Percentiles rank a stretch among this genome's conserved stretches.
Evolutionary conservation across 2,797 vertebrate genomes (phyloP).

Genomic region (Tapirus indicus): DNA sequence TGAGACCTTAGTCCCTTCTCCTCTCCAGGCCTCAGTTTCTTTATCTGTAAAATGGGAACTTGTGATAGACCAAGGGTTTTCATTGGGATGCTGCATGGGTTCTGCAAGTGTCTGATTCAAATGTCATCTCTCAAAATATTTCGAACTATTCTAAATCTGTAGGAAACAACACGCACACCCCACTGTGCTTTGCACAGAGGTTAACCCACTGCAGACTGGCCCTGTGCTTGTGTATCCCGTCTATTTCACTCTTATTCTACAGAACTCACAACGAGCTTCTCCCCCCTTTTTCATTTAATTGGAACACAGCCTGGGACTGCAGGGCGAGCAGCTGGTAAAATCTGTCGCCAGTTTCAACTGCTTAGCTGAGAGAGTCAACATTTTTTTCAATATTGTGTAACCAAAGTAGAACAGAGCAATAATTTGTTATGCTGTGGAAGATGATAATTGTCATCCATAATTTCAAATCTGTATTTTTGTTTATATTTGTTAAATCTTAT

Average conservation of each 20-base stretch:
- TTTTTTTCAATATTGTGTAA: slow-evolving; percentile 24
- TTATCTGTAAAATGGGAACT: not conserved
- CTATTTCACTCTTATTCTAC: not conserved
- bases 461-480: not conserved
- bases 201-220: not conserved
- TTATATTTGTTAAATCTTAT: not conserved
- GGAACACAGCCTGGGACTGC: not conserved
- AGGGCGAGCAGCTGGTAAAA: slow-evolving; percentile 30
- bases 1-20: not conserved
- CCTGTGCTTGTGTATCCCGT: rapidly evolving
- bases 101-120: not conserved
- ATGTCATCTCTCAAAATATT: not conserved
- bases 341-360: slow-evolving; percentile 22
- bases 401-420: slow-evolving; percentile 15
- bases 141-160: not conserved
- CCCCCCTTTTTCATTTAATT: not conserved
- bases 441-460: not conserved
- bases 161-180: not conserved
- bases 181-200: not conserved
- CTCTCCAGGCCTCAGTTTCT: not conserved
- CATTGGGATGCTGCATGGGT: not conserved
- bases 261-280: not conserved
- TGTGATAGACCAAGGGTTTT: not conserved
- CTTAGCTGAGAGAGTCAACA: not conserved
- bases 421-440: not conserved